Evolutionary conservation across 1,140 invertebrate genomes (phyloP).

Genomic region (Trichonephila clavipes): DNA sequence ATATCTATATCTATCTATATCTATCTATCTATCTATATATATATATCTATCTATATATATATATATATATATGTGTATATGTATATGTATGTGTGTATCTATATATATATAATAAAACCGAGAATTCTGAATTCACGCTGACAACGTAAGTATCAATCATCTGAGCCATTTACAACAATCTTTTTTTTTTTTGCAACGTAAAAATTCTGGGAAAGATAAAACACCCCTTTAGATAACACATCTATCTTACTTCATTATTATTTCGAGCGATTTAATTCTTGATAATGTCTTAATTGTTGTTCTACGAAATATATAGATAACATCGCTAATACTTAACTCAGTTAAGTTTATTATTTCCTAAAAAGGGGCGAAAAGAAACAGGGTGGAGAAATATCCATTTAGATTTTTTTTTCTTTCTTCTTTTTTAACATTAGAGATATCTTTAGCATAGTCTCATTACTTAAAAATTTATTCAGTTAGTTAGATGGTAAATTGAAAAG

Average conservation of each 20-base stretch:
- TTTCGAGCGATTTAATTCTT: not conserved
- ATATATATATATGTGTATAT: too few relatives aligned
- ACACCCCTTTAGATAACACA: not conserved
- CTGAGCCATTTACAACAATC: not conserved
- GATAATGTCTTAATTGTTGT: not conserved
- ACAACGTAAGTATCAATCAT: not conserved
- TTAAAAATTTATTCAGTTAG: too few relatives aligned
- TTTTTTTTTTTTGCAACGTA: not conserved
- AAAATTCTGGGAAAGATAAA: not conserved
- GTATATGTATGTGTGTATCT: too few relatives aligned
- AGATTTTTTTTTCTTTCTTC: too few relatives aligned
- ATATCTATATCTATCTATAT: too few relatives aligned
- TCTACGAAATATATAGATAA: not conserved
- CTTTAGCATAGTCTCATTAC: too few relatives aligned
- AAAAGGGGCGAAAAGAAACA: too few relatives aligned
- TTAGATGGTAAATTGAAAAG: too few relatives aligned
- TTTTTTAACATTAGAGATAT: too few relatives aligned
- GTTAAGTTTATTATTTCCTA: not conserved
- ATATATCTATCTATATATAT: too few relatives aligned
- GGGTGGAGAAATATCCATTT: too few relatives aligned
- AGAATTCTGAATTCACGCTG: not conserved
- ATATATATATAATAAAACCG: not conserved
- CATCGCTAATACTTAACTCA: not conserved
- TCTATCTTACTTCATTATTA: not conserved
- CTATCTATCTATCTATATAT: too few relatives aligned